Conservation (phyloP, 2,113 vertebrate species). For the Bucco capensis region DNA sequence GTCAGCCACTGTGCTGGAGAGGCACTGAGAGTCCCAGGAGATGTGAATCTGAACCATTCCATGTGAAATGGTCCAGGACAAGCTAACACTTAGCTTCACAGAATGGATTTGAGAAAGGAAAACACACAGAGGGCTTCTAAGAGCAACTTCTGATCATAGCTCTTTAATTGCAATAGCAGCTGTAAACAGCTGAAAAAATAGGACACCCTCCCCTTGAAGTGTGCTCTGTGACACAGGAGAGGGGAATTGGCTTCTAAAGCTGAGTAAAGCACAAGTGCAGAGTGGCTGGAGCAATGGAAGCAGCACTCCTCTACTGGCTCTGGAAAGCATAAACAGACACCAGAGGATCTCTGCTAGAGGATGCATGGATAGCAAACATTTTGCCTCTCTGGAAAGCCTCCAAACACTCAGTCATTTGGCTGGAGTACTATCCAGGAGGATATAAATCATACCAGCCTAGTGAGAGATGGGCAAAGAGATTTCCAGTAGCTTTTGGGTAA, state of each 20-base stretch:
- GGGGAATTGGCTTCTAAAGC: not conserved
- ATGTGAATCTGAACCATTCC: not conserved
- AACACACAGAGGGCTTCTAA: not conserved
- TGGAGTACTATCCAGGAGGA: not conserved
- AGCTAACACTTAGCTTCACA: not conserved
- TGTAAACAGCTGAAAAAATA: not conserved
- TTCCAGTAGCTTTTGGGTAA: not conserved
- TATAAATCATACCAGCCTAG: not conserved
- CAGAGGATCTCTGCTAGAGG: not conserved
- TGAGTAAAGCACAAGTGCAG: not conserved
- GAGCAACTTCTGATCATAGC: not conserved
- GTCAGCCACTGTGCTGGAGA: fast-evolving
- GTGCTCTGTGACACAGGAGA: not conserved
- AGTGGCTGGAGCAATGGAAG: not conserved
- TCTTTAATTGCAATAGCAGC: not conserved
- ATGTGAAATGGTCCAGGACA: not conserved
- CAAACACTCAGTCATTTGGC: not conserved
- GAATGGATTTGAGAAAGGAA: not conserved
- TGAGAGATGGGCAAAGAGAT: not conserved
- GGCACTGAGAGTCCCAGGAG: not conserved
- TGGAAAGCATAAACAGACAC: not conserved
- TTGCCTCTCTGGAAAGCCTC: not conserved
- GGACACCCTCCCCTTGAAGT: not conserved
- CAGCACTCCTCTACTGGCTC: not conserved
- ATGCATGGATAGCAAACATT: not conserved